These are phyloP conservation scores for Tolmerus cingulatus DNA, from an alignment of 2,888 invertebrate genomes.

Conservation along the genomic window DNA sequence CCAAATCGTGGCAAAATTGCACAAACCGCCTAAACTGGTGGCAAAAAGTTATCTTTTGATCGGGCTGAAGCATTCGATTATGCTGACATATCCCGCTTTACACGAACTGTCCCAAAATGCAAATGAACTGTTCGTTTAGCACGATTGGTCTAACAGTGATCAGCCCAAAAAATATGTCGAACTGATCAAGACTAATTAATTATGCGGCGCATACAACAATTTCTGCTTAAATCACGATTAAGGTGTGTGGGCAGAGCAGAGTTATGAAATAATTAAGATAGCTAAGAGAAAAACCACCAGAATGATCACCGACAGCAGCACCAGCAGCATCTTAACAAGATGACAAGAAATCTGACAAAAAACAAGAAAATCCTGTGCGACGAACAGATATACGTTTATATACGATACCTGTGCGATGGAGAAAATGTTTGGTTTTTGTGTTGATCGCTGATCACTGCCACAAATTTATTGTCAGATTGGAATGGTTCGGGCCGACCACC, in stretches of 20 bases:
- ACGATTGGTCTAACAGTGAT: conserved; percentile 10
- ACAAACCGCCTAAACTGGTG: not conserved
- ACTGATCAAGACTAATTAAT: conserved; percentile 43
- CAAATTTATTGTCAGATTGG: conserved; percentile 39
- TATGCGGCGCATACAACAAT: conserved; percentile 41
- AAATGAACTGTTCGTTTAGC: conserved; percentile 20
- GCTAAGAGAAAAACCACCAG: conserved; percentile 18
- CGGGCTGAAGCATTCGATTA: not conserved
- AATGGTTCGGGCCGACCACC: conserved; percentile 20
- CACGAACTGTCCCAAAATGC: conserved; percentile 28
- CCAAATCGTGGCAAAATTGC: not conserved
- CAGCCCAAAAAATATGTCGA: conserved; percentile 32
- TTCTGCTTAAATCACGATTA: conserved; percentile 32
- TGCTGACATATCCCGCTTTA: not conserved
- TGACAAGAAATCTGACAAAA: conserved; percentile 9
- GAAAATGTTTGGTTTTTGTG: conserved; percentile 35
- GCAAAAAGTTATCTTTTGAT: conserved; percentile 22
- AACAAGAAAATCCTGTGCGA: not conserved
- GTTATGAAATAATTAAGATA: conserved; percentile 41
- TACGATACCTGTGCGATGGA: conserved; percentile 12
- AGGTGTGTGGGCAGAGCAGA: conserved; percentile 38
- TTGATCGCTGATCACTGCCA: conserved; percentile 28
- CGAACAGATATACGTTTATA: not conserved
- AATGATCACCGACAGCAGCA: conserved; percentile 3
- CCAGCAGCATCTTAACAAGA: conserved; percentile 27